Base-by-base conservation (phyloP, 2,888 invertebrate species). In the Cryptosula pallasiana region DNA sequence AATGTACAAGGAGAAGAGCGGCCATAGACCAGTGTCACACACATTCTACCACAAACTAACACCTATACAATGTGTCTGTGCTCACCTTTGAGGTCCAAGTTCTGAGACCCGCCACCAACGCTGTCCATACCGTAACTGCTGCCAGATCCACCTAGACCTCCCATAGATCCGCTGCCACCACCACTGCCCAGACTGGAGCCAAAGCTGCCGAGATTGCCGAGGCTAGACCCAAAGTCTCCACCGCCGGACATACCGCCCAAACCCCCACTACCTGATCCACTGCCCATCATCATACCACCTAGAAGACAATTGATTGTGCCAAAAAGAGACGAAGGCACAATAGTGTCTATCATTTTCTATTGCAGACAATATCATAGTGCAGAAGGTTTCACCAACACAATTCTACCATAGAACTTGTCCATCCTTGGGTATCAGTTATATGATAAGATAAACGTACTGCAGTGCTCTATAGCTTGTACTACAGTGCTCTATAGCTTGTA, bases 321-420 rank as follows among this genome's bases (percentile, higher is more conserved):
- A n/a, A n/a, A n/a, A n/a, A n/a, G 71, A 27, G 54, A 34, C 74
- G 74, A 69, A 70, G 73, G 9, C 74, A 74, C 70, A 73, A 57
- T 9, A 74, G 73, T 20, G 74, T 74, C 72, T 76, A n/a, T n/a
- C n/a, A n/a, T n/a, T n/a, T n/a, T n/a, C n/a, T n/a, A n/a, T n/a
- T n/a, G n/a, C n/a, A n/a, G n/a, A n/a, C n/a, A n/a, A n/a, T n/a
- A n/a, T n/a, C n/a, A n/a, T n/a, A n/a, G n/a, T n/a, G n/a, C n/a
- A n/a, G n/a, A n/a, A n/a, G n/a, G n/a, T n/a, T n/a, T n/a, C n/a
- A n/a, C n/a, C n/a, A n/a, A n/a, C n/a, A n/a, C n/a, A n/a, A n/a
- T n/a, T n/a, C n/a, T n/a, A n/a, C n/a, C n/a, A n/a, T n/a, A n/a
- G n/a, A n/a, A n/a, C n/a, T n/a, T n/a, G n/a, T n/a, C n/a, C n/a